Evolutionary conservation across 2,113 vertebrate species (phyloP), one percentile per base, ranked within the genome.

Genomic region (Trogon surrucura): DNA sequence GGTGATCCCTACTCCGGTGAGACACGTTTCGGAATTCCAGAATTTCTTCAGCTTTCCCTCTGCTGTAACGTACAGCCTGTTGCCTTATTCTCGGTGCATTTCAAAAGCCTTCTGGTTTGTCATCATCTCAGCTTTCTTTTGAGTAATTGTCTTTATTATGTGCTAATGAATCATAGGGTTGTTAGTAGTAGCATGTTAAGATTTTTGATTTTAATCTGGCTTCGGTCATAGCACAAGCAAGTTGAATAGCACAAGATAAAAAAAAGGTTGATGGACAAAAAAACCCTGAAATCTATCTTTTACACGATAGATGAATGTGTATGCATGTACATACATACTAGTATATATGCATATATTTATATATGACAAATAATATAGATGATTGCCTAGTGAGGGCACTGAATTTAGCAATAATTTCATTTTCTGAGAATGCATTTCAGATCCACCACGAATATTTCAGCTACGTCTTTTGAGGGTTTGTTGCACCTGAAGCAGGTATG

Each of bases 311-410:
- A 75, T 82, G 90, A 94, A 95, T 88, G 90, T 94, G 51, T 96
- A 93, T 97, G 97, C 97, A 94, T 95, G 97, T 92, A 58, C 95
- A 96, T 97, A 94, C 95, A 72, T 96, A 94, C 90, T 96, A 90
- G 83, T 89, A 91, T 80, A 78, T 74, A 96, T 87, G 80, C 94
- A 64, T 91, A 64, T 96, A 95, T 97, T 96, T 97, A 95, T 95
- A 95, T 95, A 88, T 94, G 91, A 69, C 77, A 88, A 60, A 60
- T 67, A 88, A 89, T 88, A 71, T 92, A 91, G 92, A 45, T 83
- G 83, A 91, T 26, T 96, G 85, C 97, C 96, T 95, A n/a, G 77
- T 57, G 38, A 87, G 95, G 94, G 94, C 95, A 85, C 94, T 96
- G 69, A 65, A 34, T 44, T 96, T 73, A 97, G 97, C 98, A 96